Base-by-base conservation (phyloP, 2,113 vertebrate genomes). In the Elachura formosa region DNA sequence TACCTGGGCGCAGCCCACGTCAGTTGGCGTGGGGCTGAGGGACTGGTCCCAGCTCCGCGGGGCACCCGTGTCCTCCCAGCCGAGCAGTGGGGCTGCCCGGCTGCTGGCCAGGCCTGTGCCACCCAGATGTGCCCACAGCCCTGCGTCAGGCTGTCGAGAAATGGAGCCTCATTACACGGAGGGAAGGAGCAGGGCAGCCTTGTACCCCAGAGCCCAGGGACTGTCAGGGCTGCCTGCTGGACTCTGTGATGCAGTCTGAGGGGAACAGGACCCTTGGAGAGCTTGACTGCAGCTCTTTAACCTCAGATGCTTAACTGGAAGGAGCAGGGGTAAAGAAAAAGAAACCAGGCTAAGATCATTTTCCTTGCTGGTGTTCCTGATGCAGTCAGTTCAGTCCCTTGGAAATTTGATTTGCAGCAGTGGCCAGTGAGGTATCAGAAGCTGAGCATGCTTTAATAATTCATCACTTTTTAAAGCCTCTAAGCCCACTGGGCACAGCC, bases 121-220 rank as follows among this genome's bases (percentile, higher is more conserved):
- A 79, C 91, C 96, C 94, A 84, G 93, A 81, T 82, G 95, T 41
- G 93, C 91, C 91, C 95, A 95, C 87, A 92, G 91, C 91, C 93
- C 94, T 75, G 41, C 62, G 45, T 82, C 93, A 89, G 95, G 91
- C 94, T 96, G 94, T 84, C 62, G 36, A 94, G 94, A 95, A 94
- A 95, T 0, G 77, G 96, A 94, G 48, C 89, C 91, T 95, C 78
- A 87, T 94, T 95, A 95, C 83, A 89, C 14, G 80, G 55, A 3
- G 84, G 52, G 17, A 93, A 77, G 4, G 28, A 72, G 77, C 87
- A 51, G 84, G 87, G 51, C 72, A 28, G 80, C 12, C 76, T 77
- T 4, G 17, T 48, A 77, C 26, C 84, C 54, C 48, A 38, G 41
- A 52, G 36, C 58, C 63, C 2, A 45, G 43, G 38, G 72, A 41